Evolutionary conservation across 37 sponge, comb jelly and placozoan species (phyloP).

Genomic region (Tethya wilhelma): DNA sequence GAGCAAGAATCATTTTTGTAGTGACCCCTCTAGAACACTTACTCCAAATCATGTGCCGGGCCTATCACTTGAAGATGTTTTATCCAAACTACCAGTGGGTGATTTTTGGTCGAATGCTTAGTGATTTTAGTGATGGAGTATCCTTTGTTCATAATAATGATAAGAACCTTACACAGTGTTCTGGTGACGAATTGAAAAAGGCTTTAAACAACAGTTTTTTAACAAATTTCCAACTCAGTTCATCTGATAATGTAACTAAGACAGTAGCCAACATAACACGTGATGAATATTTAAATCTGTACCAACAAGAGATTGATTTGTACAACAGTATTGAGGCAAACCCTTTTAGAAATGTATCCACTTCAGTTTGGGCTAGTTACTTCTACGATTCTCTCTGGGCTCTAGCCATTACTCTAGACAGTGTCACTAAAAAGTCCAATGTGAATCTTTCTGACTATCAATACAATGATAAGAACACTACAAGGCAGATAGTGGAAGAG

Average conservation of each 20-base stretch:
- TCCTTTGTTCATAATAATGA: not conserved
- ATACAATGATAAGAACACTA: not conserved
- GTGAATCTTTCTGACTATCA: not conserved
- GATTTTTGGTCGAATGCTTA: not conserved
- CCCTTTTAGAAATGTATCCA: not conserved
- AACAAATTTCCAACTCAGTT: not conserved
- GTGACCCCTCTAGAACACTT: not conserved
- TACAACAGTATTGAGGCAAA: not conserved
- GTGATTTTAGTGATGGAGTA: not conserved
- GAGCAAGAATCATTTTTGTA: slow-evolving; percentile 5
- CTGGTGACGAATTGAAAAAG: not conserved
- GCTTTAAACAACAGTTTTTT: not conserved
- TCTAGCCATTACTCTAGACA: slow-evolving; percentile 16
- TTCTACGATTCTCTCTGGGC: slow-evolving; percentile 32
- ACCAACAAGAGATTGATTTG: not conserved
- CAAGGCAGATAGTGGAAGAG: not conserved
- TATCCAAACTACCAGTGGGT: slow-evolving; percentile 22
- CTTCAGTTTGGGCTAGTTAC: not conserved
- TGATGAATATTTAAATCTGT: not conserved
- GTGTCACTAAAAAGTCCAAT: not conserved
- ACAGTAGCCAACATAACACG: not conserved
- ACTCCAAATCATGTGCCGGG: slow-evolving; percentile 12
- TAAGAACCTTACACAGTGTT: not conserved
- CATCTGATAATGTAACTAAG: not conserved
- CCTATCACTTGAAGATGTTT: not conserved